These are phyloP conservation scores for Callionymus lyra DNA, from an alignment of 2,113 vertebrate species.

Conservation along the genomic window DNA sequence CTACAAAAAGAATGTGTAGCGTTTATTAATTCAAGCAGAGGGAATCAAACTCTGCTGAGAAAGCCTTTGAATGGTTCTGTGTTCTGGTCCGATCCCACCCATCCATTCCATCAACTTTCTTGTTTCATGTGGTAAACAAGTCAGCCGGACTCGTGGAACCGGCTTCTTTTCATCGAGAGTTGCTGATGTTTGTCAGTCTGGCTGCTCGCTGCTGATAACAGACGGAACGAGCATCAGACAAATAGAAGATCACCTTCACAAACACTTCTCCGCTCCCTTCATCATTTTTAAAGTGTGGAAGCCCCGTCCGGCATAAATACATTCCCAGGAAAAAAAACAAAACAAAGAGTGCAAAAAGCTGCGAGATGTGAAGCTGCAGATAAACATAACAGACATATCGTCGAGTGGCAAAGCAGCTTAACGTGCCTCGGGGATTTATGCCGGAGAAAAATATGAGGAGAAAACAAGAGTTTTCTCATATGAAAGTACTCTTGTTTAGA, in stretches of 20 bases:
- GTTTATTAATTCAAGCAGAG: no score
- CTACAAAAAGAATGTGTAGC: no score
- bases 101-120: constrained; percentile 1
- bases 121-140: constrained; percentile 3
- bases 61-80: no score
- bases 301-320: constrained; percentile 21
- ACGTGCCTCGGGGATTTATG: constrained; percentile 17
- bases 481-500: constrained; percentile 14
- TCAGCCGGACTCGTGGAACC: constrained; percentile 13
- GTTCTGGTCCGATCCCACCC: no score
- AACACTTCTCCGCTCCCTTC: constrained; percentile 17
- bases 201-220: constrained; percentile 28
- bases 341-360: constrained; percentile 32
- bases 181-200: constrained; percentile 9
- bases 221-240: constrained; percentile 33
- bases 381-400: constrained; percentile 28
- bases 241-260: constrained; percentile 27
- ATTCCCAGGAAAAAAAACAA: constrained; percentile 28
- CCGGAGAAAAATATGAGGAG: not conserved
- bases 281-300: constrained; percentile 29
- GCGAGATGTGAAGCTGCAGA: constrained; percentile 38
- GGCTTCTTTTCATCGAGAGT: constrained; percentile 9
- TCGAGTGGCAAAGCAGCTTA: constrained; percentile 23
- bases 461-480: constrained; percentile 16
- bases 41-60: no score